Evolutionary conservation across 2,113 vertebrate species (phyloP).

Genomic region (Burhinus oedicnemus): DNA sequence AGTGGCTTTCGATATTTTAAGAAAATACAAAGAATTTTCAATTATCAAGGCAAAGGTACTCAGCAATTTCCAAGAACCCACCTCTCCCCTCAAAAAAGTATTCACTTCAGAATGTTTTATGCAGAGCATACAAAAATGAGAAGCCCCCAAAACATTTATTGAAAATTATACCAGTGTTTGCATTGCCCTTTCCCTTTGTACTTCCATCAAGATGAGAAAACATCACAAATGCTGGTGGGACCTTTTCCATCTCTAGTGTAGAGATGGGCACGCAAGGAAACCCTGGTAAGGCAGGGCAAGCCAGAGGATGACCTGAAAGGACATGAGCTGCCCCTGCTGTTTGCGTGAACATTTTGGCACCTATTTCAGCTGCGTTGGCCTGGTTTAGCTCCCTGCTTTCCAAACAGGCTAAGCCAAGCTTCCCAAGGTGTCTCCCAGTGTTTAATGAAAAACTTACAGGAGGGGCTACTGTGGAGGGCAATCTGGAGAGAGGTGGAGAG

Average conservation of each 20-base stretch:
- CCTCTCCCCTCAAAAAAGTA: not conserved
- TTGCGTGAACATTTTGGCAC: not conserved
- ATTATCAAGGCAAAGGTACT: not conserved
- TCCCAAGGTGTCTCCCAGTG: not conserved
- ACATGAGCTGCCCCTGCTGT: not conserved
- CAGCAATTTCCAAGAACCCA: not conserved
- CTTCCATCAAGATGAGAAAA: not conserved
- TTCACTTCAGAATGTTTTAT: not conserved
- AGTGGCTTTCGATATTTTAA: not conserved
- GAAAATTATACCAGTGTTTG: not conserved
- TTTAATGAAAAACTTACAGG: not conserved
- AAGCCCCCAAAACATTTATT: not conserved
- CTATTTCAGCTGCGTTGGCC: not conserved
- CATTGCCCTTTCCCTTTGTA: not conserved
- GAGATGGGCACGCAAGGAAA: not conserved
- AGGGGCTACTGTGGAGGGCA: not conserved
- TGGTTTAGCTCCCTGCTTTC: not conserved
- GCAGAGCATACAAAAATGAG: not conserved
- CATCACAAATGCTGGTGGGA: not conserved
- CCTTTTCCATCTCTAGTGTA: not conserved
- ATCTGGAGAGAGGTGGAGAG: not conserved
- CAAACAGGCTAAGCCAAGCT: not conserved
- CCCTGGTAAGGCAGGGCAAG: not conserved
- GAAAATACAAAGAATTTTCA: not conserved
- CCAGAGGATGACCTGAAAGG: not conserved